These are phyloP conservation scores for Drosophila equinoxialis DNA, from an alignment of 1,140 invertebrate species.

Conservation along the genomic window DNA sequence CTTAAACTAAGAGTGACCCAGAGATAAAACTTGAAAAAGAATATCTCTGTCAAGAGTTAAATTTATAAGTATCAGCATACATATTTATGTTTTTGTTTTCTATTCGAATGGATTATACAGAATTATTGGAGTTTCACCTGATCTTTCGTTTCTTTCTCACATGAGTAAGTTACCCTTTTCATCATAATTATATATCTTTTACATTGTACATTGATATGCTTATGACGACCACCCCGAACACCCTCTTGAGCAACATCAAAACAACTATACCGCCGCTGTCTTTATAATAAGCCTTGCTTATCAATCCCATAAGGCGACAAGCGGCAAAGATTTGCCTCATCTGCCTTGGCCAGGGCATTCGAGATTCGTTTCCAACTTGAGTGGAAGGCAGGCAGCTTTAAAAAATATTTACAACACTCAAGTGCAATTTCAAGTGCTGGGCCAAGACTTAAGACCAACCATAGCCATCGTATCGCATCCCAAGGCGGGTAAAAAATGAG, in stretches of 20 bases:
- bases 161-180: slow-evolving; percentile 5
- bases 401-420: slow-evolving; percentile 80
- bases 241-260: slow-evolving; percentile 49
- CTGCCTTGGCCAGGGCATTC: slow-evolving; percentile 59
- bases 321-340: slow-evolving; percentile 27
- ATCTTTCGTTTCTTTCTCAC: background rate
- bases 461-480: slow-evolving; percentile 13
- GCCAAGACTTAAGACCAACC: slow-evolving; percentile 56
- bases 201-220: slow-evolving; percentile 21
- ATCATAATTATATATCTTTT: background rate
- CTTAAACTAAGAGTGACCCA: too few species aligned
- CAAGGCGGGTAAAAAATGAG: slow-evolving; percentile 42
- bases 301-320: slow-evolving; percentile 31
- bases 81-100: too few species aligned
- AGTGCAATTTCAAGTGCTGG: slow-evolving; percentile 78
- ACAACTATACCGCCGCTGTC: slow-evolving; percentile 53
- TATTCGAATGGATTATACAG: background rate
- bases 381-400: slow-evolving; percentile 59
- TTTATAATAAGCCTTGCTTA: slow-evolving; percentile 68
- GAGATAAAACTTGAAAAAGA: too few species aligned
- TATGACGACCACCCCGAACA: slow-evolving; percentile 52
- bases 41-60: too few species aligned
- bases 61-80: too few species aligned
- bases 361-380: slow-evolving; percentile 68
- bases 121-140: background rate